Percentiles rank a stretch among this genome's conserved stretches.
Conservation (phyloP, 2,797 vertebrate genomes). For the Parauchenoglanis punctatus region DNA sequence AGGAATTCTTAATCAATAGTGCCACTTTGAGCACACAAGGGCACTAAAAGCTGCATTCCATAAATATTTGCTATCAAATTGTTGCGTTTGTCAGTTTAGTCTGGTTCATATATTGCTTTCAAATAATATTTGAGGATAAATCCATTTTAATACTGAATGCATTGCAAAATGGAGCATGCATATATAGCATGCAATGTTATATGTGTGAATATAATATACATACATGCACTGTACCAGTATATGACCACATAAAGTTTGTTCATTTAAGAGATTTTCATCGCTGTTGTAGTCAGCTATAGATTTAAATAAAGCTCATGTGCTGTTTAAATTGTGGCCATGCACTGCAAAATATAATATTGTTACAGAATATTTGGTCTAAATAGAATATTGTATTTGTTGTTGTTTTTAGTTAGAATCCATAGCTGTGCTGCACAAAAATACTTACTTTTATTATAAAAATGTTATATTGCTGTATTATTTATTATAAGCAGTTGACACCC, state of each 20-base stretch:
- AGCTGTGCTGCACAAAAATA: background rate
- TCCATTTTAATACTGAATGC: background rate
- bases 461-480: no score
- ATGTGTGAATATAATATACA: background rate
- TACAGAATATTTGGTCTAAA: background rate
- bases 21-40: background rate
- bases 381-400: background rate
- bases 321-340: background rate
- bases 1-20: slow-evolving; percentile 6
- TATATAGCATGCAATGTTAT: background rate
- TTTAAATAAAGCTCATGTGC: background rate
- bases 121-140: background rate
- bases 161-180: background rate
- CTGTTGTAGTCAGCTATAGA: no score
- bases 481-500: no score
- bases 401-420: background rate
- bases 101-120: background rate
- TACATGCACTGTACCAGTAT: background rate
- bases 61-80: background rate
- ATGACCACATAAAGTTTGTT: background rate
- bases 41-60: background rate
- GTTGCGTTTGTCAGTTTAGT: background rate
- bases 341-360: background rate
- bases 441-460: background rate
- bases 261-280: background rate